A percentile compares a stretch with the other conserved stretches of the same genome.
phyloP scores from a whole-genome alignment of 2,888 invertebrate genomes.

The Oligia fasciuncula region DNA sequence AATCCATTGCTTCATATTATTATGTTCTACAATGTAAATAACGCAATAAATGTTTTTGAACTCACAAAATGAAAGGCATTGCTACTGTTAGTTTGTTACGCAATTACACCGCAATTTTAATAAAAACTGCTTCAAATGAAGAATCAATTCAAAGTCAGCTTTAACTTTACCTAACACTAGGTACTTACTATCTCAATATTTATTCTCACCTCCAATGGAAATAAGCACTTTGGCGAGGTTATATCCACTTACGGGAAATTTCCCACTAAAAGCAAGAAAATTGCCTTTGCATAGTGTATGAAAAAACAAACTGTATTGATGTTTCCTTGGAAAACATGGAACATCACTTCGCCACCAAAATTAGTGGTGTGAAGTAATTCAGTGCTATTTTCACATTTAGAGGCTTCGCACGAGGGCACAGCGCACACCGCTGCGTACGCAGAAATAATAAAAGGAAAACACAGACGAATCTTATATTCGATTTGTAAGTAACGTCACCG shows the following conservation, averaged over 20 bases:
- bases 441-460: slow-evolving; percentile 63
- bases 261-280: slow-evolving; percentile 5
- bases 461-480: slow-evolving; percentile 75
- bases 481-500: slow-evolving; percentile 80
- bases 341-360: slow-evolving; percentile 40
- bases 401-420: slow-evolving; percentile 20
- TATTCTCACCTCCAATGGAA: background rate
- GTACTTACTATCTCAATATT: background rate
- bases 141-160: background rate
- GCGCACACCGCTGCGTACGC: slow-evolving; percentile 11
- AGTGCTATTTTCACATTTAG: slow-evolving; percentile 34
- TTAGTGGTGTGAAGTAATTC: slow-evolving; percentile 31
- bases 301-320: slow-evolving; percentile 39
- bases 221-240: slow-evolving; percentile 4
- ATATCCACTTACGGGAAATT: slow-evolving; percentile 1
- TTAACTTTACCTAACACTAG: background rate
- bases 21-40: background rate
- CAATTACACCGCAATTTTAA: background rate
- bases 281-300: slow-evolving; percentile 19
- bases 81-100: background rate
- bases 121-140: background rate
- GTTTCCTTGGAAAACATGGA: slow-evolving; percentile 41
- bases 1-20: background rate
- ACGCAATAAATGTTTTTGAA: background rate
- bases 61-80: background rate